Conservation (phyloP, 2,797 vertebrate species). For the Brachymystax lenok region DNA sequence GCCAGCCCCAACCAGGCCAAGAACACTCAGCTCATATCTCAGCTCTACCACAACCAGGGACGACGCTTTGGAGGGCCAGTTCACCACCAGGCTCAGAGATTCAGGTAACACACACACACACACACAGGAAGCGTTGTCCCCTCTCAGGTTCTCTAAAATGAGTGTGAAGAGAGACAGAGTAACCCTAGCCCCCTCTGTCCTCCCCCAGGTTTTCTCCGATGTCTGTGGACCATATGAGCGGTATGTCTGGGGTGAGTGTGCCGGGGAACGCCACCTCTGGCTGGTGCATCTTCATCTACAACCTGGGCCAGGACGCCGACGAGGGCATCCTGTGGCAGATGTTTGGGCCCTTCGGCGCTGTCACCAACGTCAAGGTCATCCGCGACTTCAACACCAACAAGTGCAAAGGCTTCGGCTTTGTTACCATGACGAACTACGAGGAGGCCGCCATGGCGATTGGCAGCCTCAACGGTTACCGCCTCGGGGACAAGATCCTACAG, state of each 20-base stretch:
- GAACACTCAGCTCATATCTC: conserved; percentile 93
- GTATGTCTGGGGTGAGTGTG: conserved; percentile 89
- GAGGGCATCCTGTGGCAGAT: conserved; percentile 99
- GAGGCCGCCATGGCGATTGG: conserved; percentile 99
- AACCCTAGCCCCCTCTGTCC: neutral
- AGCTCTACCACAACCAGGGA: conserved; percentile 94
- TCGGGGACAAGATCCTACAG: conserved; percentile 99
- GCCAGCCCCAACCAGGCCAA: conserved; percentile 98
- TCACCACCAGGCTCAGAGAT: conserved; percentile 97
- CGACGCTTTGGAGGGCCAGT: conserved; percentile 92
- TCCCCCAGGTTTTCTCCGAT: conserved; percentile 93
- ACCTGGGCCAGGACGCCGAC: conserved; percentile 96
- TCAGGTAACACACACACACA: conserved; percentile 80
- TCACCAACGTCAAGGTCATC: conserved; percentile 99
- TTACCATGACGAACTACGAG: conserved; percentile 99
- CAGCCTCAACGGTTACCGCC: conserved; percentile 97
- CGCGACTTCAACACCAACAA: conserved; percentile 99
- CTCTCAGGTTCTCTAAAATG: neutral
- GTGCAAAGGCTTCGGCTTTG: conserved; percentile 99
- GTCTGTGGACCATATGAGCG: conserved; percentile 97
- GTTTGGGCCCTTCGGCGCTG: conserved; percentile 97
- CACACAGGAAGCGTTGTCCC: neutral
- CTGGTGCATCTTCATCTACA: conserved; percentile 99
- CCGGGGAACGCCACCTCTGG: conserved; percentile 89
- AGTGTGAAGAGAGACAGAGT: neutral